Conservation (phyloP, 2,888 invertebrate species). For the Biston stratarius region DNA sequence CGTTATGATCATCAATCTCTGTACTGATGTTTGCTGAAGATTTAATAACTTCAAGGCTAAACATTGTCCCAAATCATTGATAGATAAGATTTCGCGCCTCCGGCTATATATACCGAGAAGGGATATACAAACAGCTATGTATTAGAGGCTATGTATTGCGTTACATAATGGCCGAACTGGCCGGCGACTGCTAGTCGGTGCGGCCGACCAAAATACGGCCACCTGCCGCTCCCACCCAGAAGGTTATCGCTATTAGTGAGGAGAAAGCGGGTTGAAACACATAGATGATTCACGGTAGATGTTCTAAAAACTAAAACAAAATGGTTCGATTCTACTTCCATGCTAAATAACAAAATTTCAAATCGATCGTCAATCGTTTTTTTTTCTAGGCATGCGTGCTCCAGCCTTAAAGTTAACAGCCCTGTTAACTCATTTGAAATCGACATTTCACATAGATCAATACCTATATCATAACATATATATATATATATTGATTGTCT, state of each 20-base stretch:
- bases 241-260: conserved; percentile 29
- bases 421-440: too few species aligned
- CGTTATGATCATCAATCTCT: neutral
- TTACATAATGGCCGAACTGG: conserved; percentile 78
- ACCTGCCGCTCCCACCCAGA: conserved; percentile 79
- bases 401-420: too few species aligned
- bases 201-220: conserved; percentile 82
- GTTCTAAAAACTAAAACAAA: too few species aligned
- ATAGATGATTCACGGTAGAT: too few species aligned
- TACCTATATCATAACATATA: too few species aligned
- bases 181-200: conserved; percentile 72
- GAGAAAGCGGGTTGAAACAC: conserved; percentile 37
- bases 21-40: conserved; percentile 1
- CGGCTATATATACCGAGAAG: conserved; percentile 28
- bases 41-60: conserved; percentile 10
- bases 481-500: too few species aligned
- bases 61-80: conserved; percentile 20
- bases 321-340: too few species aligned
- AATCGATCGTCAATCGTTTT: too few species aligned
- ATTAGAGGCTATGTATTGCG: conserved; percentile 64
- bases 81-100: conserved; percentile 29
- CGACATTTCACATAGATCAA: too few species aligned
- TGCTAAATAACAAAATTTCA: too few species aligned
- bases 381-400: too few species aligned
- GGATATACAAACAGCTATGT: conserved; percentile 43